Base-by-base conservation (phyloP, 2,797 vertebrate genomes). In the Meriones psammophilus region DNA sequence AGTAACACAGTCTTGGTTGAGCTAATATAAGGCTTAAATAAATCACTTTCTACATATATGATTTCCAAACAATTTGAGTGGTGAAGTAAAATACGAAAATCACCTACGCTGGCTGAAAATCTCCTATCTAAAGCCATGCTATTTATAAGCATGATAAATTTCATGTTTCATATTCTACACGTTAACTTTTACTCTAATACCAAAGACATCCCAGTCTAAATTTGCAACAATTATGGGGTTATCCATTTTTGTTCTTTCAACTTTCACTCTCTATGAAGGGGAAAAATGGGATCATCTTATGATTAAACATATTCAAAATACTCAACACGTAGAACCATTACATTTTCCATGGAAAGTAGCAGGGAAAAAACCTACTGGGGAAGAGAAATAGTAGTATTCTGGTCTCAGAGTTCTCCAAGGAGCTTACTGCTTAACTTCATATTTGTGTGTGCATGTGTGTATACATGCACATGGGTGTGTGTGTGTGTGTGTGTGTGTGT, bases 131-230 rank as follows among this genome's bases (percentile, higher is more conserved):
- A 94, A 88, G 8, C 33, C 68, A 96, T 73, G 54, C 39, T 71
- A 77, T 95, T 95, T 92, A 64, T 83, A 54, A 96, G 78, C 74
- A 88, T 92, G 87, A 71, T 87, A 91, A 95, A 74, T 94, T 85
- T 24, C 8, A 86, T 78, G 28, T 81, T 81, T 95, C 76, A 87
- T 62, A 73, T 20, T 84, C 0, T 36, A 92, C 80, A 30, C 71
- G 68, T 80, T 89, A 89, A 92, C 39, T 93, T 94, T 71, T 30
- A 93, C 68, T 78, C 46, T 42, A 64, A 79, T 62, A 62, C 30
- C n/a, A 91, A 89, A 10, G n/a, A 74, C 50, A 1, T 60, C 88
- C 56, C 69, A 62, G 78, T 86, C 8, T 74, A 94, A 95, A 93
- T 93, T 94, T 77, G 33, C 80, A 83, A 69, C 60, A 39, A 13